Percentiles rank a stretch among this genome's conserved stretches.
Evolutionary conservation across 2,797 vertebrate species (phyloP).

Genomic region (Anguilla megastoma): DNA sequence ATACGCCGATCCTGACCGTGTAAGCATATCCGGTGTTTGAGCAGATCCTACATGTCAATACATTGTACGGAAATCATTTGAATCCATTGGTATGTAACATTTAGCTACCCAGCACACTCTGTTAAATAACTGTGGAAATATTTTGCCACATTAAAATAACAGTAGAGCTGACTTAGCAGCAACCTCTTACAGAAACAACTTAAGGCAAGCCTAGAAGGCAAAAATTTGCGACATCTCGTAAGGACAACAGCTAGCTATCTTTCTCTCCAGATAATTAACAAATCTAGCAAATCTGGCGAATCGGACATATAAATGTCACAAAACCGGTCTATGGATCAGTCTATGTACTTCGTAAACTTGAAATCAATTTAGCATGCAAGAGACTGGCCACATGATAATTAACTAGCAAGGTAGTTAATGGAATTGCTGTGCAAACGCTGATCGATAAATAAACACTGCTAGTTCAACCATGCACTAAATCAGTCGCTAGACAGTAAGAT

Average conservation of each 20-base stretch:
- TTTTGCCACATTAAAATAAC: neutral
- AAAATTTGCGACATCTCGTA: neutral
- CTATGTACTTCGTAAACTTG: neutral
- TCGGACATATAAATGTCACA: neutral
- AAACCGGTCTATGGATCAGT: neutral
- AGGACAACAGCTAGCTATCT: neutral
- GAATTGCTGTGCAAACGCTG: neutral
- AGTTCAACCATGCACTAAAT: neutral
- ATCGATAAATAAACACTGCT: neutral
- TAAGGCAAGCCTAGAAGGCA: no score
- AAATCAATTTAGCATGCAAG: neutral
- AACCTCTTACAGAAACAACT: neutral
- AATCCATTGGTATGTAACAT: neutral
- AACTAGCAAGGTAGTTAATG: neutral
- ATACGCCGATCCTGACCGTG: neutral
- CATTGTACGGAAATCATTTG: neutral
- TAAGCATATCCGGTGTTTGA: neutral
- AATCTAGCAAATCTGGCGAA: neutral
- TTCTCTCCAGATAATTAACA: neutral
- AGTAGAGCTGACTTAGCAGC: neutral
- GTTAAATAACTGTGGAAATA: neutral
- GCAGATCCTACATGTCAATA: neutral
- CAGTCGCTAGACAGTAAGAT: neutral
- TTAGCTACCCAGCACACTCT: neutral
- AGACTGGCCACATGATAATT: neutral